Evolutionary conservation across 37 sponge, comb jelly and placozoan species (phyloP).

Genomic region (Ephydatia muelleri): DNA sequence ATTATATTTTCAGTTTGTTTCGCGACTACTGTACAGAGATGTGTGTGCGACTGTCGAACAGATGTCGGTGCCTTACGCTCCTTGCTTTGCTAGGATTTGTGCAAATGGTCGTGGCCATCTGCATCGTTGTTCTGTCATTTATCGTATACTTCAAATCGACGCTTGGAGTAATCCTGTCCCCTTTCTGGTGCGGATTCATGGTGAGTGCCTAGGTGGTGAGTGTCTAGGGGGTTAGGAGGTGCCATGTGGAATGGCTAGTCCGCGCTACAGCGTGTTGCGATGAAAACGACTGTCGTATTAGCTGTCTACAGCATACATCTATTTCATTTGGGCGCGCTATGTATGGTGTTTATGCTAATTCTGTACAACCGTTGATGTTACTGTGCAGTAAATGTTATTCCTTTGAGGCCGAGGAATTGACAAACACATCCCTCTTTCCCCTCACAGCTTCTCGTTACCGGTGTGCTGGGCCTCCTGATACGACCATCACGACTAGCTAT

Average conservation of each 20-base stretch:
- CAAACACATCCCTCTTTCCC: background rate
- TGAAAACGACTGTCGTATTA: too few species aligned
- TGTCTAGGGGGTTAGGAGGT: too few species aligned
- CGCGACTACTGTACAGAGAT: slow-evolving; percentile 19
- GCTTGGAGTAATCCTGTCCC: slow-evolving; percentile 60
- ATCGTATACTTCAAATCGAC: slow-evolving; percentile 31
- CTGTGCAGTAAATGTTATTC: too few species aligned
- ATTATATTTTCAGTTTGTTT: too few species aligned
- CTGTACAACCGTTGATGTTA: too few species aligned
- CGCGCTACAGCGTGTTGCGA: too few species aligned
- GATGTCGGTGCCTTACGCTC: slow-evolving; percentile 36
- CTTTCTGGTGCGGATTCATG: slow-evolving; percentile 71
- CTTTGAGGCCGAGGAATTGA: too few species aligned
- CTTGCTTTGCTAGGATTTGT: slow-evolving; percentile 35
- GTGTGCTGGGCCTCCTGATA: slow-evolving; percentile 19
- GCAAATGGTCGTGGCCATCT: slow-evolving; percentile 28
- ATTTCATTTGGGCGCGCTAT: too few species aligned
- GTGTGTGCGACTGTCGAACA: slow-evolving; percentile 48
- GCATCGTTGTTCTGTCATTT: slow-evolving; percentile 51
- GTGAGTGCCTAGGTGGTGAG: too few species aligned
- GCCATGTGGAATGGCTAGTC: too few species aligned
- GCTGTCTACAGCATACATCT: too few species aligned
- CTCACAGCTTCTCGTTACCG: slow-evolving; percentile 35
- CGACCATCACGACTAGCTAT: slow-evolving; percentile 45
- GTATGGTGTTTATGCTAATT: too few species aligned